Conservation (phyloP, 2,888 invertebrate species). For the Nomada lathburiana region DNA sequence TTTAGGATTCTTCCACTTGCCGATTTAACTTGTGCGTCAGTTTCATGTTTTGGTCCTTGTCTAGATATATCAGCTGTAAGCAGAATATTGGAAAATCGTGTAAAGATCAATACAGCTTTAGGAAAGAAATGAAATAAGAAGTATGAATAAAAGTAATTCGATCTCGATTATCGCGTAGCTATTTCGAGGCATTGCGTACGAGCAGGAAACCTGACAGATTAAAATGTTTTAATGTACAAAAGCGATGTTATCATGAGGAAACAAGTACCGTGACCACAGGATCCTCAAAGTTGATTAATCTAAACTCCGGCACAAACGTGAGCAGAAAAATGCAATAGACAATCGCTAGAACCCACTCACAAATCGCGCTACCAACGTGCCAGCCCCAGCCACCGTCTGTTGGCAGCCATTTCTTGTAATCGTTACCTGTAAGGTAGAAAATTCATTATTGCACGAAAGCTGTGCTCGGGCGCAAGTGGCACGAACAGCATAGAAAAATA, state of each 20-base stretch:
- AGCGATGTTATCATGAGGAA: not conserved
- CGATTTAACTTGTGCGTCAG: conserved; percentile 32
- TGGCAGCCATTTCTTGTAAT: conserved; percentile 85
- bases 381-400: conserved; percentile 85
- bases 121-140: not conserved
- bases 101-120: not conserved
- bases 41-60: conserved; percentile 55
- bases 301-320: conserved; percentile 86
- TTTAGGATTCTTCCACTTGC: conserved; percentile 32
- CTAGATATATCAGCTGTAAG: conserved; percentile 74
- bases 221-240: not conserved
- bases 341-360: conserved; percentile 86
- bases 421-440: conserved; percentile 76
- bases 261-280: conserved; percentile 73
- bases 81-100: conserved; percentile 9
- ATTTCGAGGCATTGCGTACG: not conserved
- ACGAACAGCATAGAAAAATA: not conserved
- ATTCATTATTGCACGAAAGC: not conserved
- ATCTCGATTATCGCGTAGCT: not conserved
- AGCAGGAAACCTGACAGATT: not conserved
- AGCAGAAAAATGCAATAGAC: conserved; percentile 85
- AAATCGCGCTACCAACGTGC: conserved; percentile 85
- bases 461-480: no score
- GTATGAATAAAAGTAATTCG: not conserved
- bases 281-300: conserved; percentile 75